A percentile compares a stretch with the other conserved stretches of the same genome.
These are phyloP conservation scores for Hypotaenidia philippensis DNA, from an alignment of 2,797 vertebrate genomes.

Conservation along the genomic window DNA sequence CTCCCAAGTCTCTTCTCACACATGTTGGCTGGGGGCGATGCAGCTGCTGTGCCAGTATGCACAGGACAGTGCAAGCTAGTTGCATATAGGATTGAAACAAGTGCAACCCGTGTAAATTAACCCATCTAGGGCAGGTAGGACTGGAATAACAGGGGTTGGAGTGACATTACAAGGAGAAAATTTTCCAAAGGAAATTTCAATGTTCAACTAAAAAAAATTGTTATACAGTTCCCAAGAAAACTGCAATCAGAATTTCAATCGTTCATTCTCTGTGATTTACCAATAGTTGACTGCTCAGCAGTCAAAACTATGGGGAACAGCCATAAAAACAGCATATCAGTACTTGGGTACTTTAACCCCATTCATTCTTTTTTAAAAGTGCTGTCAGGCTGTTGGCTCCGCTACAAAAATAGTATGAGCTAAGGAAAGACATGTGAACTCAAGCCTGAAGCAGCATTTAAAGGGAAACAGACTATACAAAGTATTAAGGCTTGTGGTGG, in stretches of 20 bases:
- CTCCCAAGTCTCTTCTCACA: constrained; percentile 44
- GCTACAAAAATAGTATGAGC: constrained; percentile 57
- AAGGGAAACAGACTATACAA: constrained; percentile 57
- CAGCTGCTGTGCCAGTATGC: constrained; percentile 22
- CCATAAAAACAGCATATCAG: constrained; percentile 11
- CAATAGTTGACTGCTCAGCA: constrained; percentile 36
- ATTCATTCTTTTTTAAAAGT: constrained; percentile 58
- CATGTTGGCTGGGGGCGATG: not conserved
- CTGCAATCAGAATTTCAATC: not conserved
- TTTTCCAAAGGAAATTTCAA: not conserved
- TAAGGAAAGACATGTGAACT: constrained; percentile 69
- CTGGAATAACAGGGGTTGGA: not conserved
- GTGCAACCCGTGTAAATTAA: not conserved
- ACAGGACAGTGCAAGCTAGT: not conserved
- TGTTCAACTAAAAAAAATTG: not conserved
- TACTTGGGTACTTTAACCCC: constrained; percentile 42
- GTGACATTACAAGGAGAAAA: not conserved
- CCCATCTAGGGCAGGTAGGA: accelerated
- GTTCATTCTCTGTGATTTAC: not conserved
- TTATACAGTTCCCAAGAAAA: not conserved
- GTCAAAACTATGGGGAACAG: constrained; percentile 40
- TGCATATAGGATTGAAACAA: not conserved
- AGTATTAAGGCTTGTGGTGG: constrained; percentile 41
- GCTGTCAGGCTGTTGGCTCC: constrained; percentile 63
- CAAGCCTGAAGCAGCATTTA: constrained; percentile 60